Evolutionary conservation across 2,113 vertebrate species (phyloP).

Genomic region (Amphiprion percula): DNA sequence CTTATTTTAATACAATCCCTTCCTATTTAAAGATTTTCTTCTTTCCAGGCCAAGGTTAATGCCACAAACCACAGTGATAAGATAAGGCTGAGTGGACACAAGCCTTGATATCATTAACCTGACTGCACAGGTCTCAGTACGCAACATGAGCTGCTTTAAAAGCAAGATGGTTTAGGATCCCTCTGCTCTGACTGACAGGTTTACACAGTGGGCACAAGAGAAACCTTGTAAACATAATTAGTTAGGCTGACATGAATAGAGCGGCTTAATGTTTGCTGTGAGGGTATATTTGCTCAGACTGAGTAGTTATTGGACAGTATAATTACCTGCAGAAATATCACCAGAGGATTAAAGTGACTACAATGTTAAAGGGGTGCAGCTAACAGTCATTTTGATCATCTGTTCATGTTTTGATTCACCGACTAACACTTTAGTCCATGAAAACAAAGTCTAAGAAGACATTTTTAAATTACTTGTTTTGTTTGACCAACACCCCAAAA

Average conservation of each 20-base stretch:
- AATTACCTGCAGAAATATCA: background rate
- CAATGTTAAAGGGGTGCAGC: background rate
- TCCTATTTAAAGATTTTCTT: slow-evolving; percentile 57
- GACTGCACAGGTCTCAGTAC: background rate
- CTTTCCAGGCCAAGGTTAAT: slow-evolving; percentile 67
- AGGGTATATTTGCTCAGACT: background rate
- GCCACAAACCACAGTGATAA: slow-evolving; percentile 61
- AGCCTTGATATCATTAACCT: slow-evolving; percentile 74
- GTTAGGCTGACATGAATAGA: background rate
- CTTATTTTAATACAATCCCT: slow-evolving; percentile 65
- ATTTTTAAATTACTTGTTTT: too few species aligned
- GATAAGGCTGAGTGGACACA: slow-evolving; percentile 68
- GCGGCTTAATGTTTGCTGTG: slow-evolving; percentile 13
- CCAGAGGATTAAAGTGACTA: background rate
- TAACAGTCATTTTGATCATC: background rate
- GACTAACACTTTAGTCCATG: too few species aligned
- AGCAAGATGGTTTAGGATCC: slow-evolving; percentile 6
- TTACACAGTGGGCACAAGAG: slow-evolving; percentile 45
- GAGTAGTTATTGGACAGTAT: background rate
- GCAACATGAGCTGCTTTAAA: slow-evolving; percentile 10
- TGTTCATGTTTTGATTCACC: background rate
- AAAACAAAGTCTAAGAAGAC: too few species aligned
- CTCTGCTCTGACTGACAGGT: slow-evolving; percentile 57
- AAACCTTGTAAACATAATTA: slow-evolving; percentile 60
- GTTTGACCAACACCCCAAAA: too few species aligned